Base-by-base conservation (phyloP, 2,113 vertebrate genomes). In the Dipodomys spectabilis region DNA sequence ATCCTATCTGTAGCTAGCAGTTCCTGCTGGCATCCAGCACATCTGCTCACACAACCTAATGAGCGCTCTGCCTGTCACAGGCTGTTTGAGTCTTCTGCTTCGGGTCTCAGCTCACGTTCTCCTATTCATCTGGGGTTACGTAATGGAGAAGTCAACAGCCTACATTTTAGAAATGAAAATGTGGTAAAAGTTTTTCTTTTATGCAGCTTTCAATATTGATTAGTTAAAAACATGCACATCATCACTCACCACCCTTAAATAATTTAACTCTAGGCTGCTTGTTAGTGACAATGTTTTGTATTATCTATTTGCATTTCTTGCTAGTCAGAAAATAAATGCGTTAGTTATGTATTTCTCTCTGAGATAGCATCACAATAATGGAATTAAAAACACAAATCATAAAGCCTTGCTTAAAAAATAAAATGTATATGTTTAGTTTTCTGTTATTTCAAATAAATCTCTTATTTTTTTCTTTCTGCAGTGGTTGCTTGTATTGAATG, bases 381-480 rank as follows among this genome's bases (percentile, higher is more conserved):
- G 19, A 65, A 71, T 86, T 75, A 49, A 62, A 71, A 93, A 74
- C 10, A 45, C 69, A 73, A 44, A 65, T 22, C 20, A 57, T 57
- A 25, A 64, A 64, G 62, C 62, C 62, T 9, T 64, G 62, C 20
- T 62, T 62, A 19, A 62, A 62, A 62, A 16, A 82, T 65, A 22
- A 60, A 73, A 53, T 57, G 20, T 57, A 28, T 23, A 11, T 22
- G 22, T 60, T 95, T 30, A 44, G 15, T 74, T 90, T 92, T 91
- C 7, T 94, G 10, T 79, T 75, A 62, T 82, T 86, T 92, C 35
- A 45, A 82, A n/a, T 4, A 68, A 35, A 62, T 39, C 15, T 77
- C 44, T 83, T 69, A 2, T 81, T 94, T 86, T 16, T 82, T 81
- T 94, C 84, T 16, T 82, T 83, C 23, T 95, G 64, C 7, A 83